Percentiles rank a stretch among this genome's conserved stretches.
phyloP scores from a whole-genome alignment of 2,113 vertebrate genomes.

The Nycticorax nycticorax region DNA sequence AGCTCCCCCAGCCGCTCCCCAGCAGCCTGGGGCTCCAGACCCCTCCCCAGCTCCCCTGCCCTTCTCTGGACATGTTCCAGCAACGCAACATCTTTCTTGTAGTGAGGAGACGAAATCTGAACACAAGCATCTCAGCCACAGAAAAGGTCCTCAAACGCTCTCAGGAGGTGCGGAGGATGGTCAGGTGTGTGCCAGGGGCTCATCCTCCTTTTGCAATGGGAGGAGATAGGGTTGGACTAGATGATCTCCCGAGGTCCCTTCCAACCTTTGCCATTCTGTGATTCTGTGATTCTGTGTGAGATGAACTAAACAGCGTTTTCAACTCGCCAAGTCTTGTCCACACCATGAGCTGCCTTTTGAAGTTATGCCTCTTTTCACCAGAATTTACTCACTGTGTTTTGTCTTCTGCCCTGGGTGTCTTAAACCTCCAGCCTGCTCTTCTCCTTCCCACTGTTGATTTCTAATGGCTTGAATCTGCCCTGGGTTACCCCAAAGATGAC shows the following conservation, averaged over 20 bases:
- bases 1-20: too few species aligned
- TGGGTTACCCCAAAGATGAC: neutral
- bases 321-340: rapidly evolving
- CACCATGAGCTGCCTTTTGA: neutral
- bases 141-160: neutral
- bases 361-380: neutral
- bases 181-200: neutral
- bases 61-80: too few species aligned
- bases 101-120: too few species aligned
- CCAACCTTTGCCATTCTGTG: too few species aligned
- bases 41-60: too few species aligned
- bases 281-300: too few species aligned
- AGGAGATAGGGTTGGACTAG: too few species aligned
- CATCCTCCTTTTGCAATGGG: neutral
- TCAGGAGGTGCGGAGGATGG: neutral
- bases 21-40: too few species aligned
- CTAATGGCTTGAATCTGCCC: neutral
- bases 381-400: neutral
- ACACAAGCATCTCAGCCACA: neutral
- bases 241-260: too few species aligned
- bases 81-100: too few species aligned
- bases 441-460: neutral
- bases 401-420: neutral
- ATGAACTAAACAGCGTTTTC: neutral
- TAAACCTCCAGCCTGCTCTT: neutral